Base-by-base conservation (phyloP, 1,140 invertebrate species). In the Calephelis virginiensis region DNA sequence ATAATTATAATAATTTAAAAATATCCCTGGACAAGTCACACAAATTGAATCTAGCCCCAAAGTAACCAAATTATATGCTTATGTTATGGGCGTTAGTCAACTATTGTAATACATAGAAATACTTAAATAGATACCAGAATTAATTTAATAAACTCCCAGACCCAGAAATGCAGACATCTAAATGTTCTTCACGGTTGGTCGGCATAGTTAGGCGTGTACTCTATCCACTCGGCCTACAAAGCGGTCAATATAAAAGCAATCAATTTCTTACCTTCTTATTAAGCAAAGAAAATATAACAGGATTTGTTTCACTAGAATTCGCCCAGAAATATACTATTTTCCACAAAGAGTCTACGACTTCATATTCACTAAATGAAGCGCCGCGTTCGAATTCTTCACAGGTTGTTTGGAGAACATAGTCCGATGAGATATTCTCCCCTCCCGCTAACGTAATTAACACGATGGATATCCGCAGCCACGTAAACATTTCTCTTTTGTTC, bases 261-360 rank as follows among this genome's bases (percentile, higher is more conserved):
- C 46, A 6, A 56, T 40, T 63, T 48, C 63, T 40, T 71, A 87
- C 85, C 72, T 81, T 81, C 72, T 80, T 76, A 8, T 77, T 64
- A 8, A 83, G 66, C 43, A 90, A 69, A 0, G 81, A 80, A 66
- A 90, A 88, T 66, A 82, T 70, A 64, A 88, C 80, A 8, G 82
- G 76, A 64, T 74, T 75, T 5, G 79, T 40, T 76, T 90, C 87
- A 14, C 80, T 80, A 12, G 70, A 81, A 8, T 86, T 75, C 12
- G 83, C 77, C 85, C 85, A 86, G 61, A 80, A 85, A 66, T 85
- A 90, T 61, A 88, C 81, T 72, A 90, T 88, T 75, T 86, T 88
- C 85, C 85, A 88, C 74, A 75, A 74, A 3, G 82, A 79, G 66
- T 85, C 82, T 37, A 86, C 72, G 50, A 85, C 65, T 50, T 78